phyloP scores from a whole-genome alignment of 2,113 vertebrate genomes.

The Hyperopisus bebe region DNA sequence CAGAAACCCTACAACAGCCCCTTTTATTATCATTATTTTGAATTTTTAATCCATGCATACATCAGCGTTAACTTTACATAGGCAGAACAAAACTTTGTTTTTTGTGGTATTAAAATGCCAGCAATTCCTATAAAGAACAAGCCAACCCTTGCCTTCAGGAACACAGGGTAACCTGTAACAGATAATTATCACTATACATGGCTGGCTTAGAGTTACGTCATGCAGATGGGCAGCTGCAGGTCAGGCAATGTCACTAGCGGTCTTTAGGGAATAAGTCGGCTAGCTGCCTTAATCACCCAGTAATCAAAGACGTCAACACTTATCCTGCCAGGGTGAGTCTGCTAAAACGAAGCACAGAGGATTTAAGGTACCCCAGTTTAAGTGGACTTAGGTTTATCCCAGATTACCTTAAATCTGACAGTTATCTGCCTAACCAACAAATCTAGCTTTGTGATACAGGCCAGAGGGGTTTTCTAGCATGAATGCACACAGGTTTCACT shows the following conservation, averaged over 20 bases:
- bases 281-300: background rate
- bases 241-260: background rate
- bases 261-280: background rate
- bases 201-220: background rate
- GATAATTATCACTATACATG: background rate
- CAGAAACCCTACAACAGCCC: background rate
- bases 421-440: background rate
- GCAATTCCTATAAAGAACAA: background rate
- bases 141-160: background rate
- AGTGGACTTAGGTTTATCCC: background rate
- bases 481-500: constrained; percentile 19
- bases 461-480: background rate
- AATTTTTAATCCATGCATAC: background rate
- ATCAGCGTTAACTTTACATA: background rate
- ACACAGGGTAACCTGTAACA: background rate
- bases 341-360: background rate
- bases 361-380: background rate
- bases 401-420: background rate
- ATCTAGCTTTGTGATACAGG: background rate
- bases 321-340: background rate
- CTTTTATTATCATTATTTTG: background rate
- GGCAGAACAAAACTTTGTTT: background rate
- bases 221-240: background rate
- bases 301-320: background rate
- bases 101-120: background rate